Conservation (phyloP, 2,797 vertebrate genomes). For the Staurois parvus region DNA sequence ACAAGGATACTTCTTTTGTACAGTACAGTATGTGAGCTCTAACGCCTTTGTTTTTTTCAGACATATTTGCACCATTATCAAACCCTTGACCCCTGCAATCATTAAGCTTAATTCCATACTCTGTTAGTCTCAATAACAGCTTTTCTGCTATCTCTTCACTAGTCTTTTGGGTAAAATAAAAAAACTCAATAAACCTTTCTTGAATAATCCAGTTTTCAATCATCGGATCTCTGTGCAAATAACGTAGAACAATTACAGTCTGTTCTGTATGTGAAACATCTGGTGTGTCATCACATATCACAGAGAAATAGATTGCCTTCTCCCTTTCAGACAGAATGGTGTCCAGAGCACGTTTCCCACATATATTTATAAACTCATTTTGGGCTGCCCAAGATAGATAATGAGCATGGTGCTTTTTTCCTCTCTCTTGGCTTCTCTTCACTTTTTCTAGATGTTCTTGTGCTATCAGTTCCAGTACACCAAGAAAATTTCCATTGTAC, state of each 20-base stretch:
- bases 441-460: background rate
- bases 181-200: conserved; percentile 27
- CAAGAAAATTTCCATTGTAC: no score
- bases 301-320: no score
- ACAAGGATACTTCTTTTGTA: no score
- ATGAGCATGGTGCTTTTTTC: background rate
- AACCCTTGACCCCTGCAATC: no score
- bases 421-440: background rate
- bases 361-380: no score
- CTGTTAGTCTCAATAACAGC: background rate
- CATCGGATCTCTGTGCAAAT: background rate
- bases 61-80: no score
- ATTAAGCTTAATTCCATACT: background rate
- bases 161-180: background rate
- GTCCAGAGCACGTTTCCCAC: no score
- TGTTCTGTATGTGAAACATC: background rate
- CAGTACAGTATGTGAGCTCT: no score
- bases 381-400: background rate
- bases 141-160: background rate
- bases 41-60: no score
- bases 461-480: no score
- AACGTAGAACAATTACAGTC: background rate
- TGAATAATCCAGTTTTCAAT: conserved; percentile 8
- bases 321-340: no score
- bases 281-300: no score